A percentile compares a stretch with the other conserved stretches of the same genome.
phyloP scores from a whole-genome alignment of 2,888 invertebrate species.

The Drosophila koepferae region DNA sequence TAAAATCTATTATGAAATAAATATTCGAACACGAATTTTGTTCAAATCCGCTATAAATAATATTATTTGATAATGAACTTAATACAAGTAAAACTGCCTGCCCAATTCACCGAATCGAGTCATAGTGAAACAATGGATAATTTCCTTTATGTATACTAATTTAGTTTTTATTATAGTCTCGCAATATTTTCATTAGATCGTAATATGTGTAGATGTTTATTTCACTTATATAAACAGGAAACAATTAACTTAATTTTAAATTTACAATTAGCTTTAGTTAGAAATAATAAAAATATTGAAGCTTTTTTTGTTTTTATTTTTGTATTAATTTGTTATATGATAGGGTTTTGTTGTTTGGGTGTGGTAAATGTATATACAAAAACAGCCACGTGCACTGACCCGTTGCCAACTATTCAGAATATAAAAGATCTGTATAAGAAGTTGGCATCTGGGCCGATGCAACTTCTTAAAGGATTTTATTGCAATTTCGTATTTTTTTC shows the following conservation, averaged over 20 bases:
- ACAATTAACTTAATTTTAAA: constrained; percentile 75
- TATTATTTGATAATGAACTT: too few relatives aligned
- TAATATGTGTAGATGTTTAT: constrained; percentile 64
- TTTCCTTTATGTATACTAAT: constrained; percentile 52
- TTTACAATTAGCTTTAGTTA: constrained; percentile 77
- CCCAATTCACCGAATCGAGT: not conserved
- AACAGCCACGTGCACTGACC: constrained; percentile 51
- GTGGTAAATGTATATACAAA: constrained; percentile 49
- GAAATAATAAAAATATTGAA: constrained; percentile 79
- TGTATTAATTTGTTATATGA: constrained; percentile 57
- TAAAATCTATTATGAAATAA: too few relatives aligned
- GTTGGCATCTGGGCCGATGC: constrained; percentile 50
- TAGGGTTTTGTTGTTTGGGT: constrained; percentile 41
- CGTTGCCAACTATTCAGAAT: constrained; percentile 47
- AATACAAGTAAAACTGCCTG: too few relatives aligned
- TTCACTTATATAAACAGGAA: constrained; percentile 77
- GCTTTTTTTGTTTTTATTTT: constrained; percentile 59
- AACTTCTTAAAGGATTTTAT: constrained; percentile 34
- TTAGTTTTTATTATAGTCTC: constrained; percentile 62
- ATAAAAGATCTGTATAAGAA: constrained; percentile 57
- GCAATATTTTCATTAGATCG: constrained; percentile 62
- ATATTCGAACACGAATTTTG: too few relatives aligned
- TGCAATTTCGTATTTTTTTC: constrained; percentile 6
- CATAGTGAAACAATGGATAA: not conserved
- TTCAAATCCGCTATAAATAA: too few relatives aligned